Evolutionary conservation across 2,113 vertebrate species (phyloP), one percentile per base, ranked within the genome.

Genomic region (Zosterops borbonicus): DNA sequence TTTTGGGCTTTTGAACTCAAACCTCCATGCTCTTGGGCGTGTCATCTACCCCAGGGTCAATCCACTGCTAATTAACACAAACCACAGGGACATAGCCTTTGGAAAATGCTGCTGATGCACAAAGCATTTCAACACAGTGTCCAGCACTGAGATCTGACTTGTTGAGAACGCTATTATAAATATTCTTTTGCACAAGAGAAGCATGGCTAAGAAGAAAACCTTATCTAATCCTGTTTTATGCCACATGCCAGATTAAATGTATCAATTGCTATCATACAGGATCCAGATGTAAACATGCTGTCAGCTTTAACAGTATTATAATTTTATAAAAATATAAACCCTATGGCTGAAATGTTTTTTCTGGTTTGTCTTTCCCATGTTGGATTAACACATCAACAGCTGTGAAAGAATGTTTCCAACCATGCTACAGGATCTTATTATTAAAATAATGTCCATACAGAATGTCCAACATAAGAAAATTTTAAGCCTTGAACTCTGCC

Each of bases 141-240:
- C 70, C 47, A 42, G 46, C 53, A 58, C 77, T 76, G 53, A 5
- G 2, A 37, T 20, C 28, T 27, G 69, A 62, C 91, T 78, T 92
- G 41, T 65, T 64, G 25, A 73, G 62, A 90, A 56, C 16, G n/a
- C 75, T 78, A 42, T 77, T 83, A 65, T 21, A 89, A 94, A 87
- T 52, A 87, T 24, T 83, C 12, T 63, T 84, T 84, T 82, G 56
- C 56, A 68, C 24, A 35, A 86, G 47, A 93, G 80, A 81, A 63
- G 53, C 59, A 83, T 42, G 35, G 58, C 70, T 91, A 83, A 92
- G 80, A 56, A 83, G 75, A 94, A 92, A 92, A 85, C 85, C 49
- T 87, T 95, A 76, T 88, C 90, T 85, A 94, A 96, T 87, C 91
- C 63, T 93, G 68, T 87, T 87, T 81, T 79, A 89, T 91, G 90